These are phyloP conservation scores for Poeciliopsis prolifica DNA, from an alignment of 2,113 vertebrate species.

Conservation along the genomic window DNA sequence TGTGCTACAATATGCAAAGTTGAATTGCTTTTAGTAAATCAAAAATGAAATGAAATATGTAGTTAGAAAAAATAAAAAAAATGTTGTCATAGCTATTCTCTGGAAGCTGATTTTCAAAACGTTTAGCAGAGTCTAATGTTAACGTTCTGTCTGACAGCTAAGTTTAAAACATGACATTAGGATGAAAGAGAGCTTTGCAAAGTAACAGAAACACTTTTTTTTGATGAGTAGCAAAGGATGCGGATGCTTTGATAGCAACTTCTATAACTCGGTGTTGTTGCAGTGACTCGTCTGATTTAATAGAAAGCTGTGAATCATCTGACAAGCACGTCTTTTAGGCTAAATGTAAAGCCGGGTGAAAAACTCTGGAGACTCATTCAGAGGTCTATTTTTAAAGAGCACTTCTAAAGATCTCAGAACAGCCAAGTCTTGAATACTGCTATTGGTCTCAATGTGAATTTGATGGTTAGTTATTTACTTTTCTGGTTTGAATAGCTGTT, in stretches of 20 bases:
- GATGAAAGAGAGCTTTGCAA: constrained; percentile 23
- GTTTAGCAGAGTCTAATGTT: background rate
- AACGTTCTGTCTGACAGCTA: constrained; percentile 1
- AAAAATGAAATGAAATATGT: constrained; percentile 2
- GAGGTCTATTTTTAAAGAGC: constrained; percentile 24
- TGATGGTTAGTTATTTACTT: background rate
- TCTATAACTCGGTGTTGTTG: constrained; percentile 38
- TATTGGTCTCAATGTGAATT: background rate
- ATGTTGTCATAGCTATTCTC: background rate
- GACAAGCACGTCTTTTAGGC: constrained; percentile 31
- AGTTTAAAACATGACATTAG: constrained; percentile 8
- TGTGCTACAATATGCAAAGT: background rate
- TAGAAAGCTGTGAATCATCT: constrained; percentile 42
- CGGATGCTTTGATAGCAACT: constrained; percentile 9
- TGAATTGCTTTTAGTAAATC: background rate
- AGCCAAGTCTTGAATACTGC: background rate
- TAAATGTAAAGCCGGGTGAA: constrained; percentile 33
- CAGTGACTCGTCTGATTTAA: constrained; percentile 37
- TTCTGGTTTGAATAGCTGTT: background rate
- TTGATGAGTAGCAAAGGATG: constrained; percentile 12
- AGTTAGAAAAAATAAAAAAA: constrained; percentile 7
- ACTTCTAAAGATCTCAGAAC: background rate
- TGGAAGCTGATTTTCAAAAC: background rate
- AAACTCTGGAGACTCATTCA: constrained; percentile 31
- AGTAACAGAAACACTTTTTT: constrained; percentile 27